Evolutionary conservation across 2,113 vertebrate genomes (phyloP).

Genomic region (Prunella fulvescens): DNA sequence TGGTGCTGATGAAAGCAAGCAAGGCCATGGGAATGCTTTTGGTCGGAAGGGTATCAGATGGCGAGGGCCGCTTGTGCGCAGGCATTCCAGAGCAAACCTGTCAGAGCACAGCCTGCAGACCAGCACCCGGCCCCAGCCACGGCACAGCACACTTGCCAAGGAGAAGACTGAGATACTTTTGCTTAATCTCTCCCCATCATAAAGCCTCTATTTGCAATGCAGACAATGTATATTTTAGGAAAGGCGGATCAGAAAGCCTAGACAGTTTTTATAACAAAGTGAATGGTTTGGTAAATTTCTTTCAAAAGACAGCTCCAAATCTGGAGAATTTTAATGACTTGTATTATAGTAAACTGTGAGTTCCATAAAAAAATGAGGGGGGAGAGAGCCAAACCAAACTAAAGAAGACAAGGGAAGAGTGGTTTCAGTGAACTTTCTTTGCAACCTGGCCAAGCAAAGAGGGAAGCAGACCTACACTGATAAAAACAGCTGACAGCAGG

Average conservation of each 20-base stretch:
- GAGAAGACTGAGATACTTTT: background rate
- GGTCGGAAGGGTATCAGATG: slow-evolving; percentile 36
- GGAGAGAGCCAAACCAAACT: background rate
- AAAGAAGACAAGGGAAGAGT: background rate
- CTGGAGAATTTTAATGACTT: background rate
- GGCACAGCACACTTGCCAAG: background rate
- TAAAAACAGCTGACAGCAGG: background rate
- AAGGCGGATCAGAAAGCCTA: background rate
- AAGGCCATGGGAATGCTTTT: slow-evolving; percentile 13
- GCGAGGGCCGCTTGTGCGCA: background rate
- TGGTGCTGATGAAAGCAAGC: slow-evolving; percentile 42
- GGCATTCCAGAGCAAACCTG: slow-evolving; percentile 11
- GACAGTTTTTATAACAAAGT: background rate
- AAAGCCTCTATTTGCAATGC: background rate
- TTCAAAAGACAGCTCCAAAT: background rate
- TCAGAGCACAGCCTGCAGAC: slow-evolving; percentile 7
- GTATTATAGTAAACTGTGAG: background rate
- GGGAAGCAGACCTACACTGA: background rate
- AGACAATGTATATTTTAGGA: background rate
- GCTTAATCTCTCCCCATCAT: background rate
- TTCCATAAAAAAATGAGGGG: background rate
- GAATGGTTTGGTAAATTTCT: background rate
- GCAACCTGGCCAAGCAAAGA: background rate
- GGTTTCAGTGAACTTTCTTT: background rate
- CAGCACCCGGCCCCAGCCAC: background rate